Evolutionary conservation across 2,888 invertebrate genomes (phyloP), one percentile per base, ranked within the genome.

Genomic region (Cryptus viduatorius): DNA sequence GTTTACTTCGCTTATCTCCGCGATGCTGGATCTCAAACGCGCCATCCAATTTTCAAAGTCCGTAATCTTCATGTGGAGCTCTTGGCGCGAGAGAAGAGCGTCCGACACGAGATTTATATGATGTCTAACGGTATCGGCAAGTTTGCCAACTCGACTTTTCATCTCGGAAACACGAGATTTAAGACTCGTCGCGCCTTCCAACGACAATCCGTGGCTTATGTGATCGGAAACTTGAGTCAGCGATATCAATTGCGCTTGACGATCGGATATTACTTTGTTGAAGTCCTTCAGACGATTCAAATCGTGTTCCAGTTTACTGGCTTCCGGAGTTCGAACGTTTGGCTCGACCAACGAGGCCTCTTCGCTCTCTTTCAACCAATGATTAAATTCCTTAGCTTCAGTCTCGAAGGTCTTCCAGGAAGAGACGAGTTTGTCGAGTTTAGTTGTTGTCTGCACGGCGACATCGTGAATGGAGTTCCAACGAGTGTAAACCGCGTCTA

Each of bases 401-500:
- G 95, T 95, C 92, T 98, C 97, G 90, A 98, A 97, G 75, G 96
- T 96, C 86, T 96, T 95, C 98, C 98, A 98, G 87, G 96, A 96
- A 5, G 94, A 94, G 0, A 97, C 96, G 1, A 98, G 94, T 93
- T 97, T 97, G 79, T 98, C 97, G 77, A 97, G 93, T 94, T 97
- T 97, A 61, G 95, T 96, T 76, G 96, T 96, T 94, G 97, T 96
- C 92, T 98, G 97, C 71, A 96, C 95, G 0, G 97, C 96, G 83
- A 96, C 95, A 88, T 97, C 97, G 88, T 97, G 96, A n/a, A 98
- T 96, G 0, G 97, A 95, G n/a, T 96, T 96, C 96, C 98, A 98
- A 83, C 97, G 95, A 7, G 97, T 97, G 90, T 97, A 96, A 86
- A 98, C 95, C 2, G 97, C 96, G 90, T 98, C 98, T 61, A 98